These are phyloP conservation scores for Eupelmus urozonus DNA, from an alignment of 2,888 invertebrate species.

Conservation along the genomic window DNA sequence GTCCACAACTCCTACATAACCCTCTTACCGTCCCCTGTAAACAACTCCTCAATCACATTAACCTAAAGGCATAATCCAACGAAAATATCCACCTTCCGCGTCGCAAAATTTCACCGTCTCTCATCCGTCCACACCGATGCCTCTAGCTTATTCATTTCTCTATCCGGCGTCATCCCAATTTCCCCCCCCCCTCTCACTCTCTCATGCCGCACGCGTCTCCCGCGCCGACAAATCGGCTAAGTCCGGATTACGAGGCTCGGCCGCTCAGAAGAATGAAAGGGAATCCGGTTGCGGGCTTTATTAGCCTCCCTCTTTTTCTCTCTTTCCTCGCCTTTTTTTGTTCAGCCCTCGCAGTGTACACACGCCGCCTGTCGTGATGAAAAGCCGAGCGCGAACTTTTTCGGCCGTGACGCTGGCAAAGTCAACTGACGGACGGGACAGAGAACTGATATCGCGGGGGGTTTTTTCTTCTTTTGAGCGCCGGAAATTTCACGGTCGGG, in stretches of 20 bases:
- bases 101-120: constrained; percentile 4
- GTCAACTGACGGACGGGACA: constrained; percentile 17
- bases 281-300: constrained; percentile 61
- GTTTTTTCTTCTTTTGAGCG: too few relatives aligned
- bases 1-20: too few relatives aligned
- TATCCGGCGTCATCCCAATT: not conserved
- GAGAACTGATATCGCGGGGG: too few relatives aligned
- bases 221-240: constrained; percentile 58
- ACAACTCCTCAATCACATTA: too few relatives aligned
- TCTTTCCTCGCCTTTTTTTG: constrained; percentile 25
- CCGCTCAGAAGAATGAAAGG: constrained; percentile 60
- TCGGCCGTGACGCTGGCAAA: constrained; percentile 5
- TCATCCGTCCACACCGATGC: not conserved
- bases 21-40: too few relatives aligned
- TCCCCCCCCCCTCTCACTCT: not conserved
- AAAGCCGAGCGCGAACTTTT: constrained; percentile 17
- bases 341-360: not conserved
- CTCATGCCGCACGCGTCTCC: not conserved
- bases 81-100: not conserved
- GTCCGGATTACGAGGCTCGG: constrained; percentile 62
- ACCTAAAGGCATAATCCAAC: constrained; percentile 8
- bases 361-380: constrained; percentile 11
- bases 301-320: constrained; percentile 51
- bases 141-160: not conserved
- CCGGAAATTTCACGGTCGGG: too few relatives aligned